phyloP scores from a whole-genome alignment of 1,140 invertebrate species.

The Triops cancriformis region DNA sequence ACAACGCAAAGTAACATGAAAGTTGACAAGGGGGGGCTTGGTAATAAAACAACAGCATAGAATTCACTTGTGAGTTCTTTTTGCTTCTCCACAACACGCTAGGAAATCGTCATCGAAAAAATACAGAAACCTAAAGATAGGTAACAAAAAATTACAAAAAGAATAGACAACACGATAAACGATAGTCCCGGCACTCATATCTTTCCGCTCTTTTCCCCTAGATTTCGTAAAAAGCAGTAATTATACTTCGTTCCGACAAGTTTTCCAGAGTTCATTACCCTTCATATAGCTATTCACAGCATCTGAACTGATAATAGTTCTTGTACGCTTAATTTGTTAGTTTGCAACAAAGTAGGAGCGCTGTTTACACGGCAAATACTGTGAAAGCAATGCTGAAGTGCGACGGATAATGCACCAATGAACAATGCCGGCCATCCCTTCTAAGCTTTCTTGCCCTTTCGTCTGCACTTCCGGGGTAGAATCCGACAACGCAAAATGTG shows the following conservation, averaged over 20 bases:
- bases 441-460: conserved; percentile 74
- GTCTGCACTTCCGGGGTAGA: conserved; percentile 71
- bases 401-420: conserved; percentile 95
- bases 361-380: conserved; percentile 97
- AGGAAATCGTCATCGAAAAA: too few species aligned
- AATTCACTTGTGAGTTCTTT: too few species aligned
- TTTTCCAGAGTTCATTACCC: conserved; percentile 34
- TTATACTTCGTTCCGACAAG: neutral
- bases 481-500: conserved; percentile 82
- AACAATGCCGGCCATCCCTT: conserved; percentile 78
- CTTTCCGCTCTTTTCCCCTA: conserved; percentile 38
- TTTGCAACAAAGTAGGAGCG: conserved; percentile 90
- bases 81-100: too few species aligned
- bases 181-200: conserved; percentile 66
- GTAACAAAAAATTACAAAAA: too few species aligned
- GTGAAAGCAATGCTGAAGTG: conserved; percentile 87
- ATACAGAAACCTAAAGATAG: too few species aligned
- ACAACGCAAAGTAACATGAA: too few species aligned
- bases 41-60: too few species aligned
- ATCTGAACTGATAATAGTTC: conserved; percentile 80
- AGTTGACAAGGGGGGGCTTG: too few species aligned
- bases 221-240: neutral
- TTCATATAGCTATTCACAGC: conserved; percentile 45
- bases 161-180: too few species aligned
- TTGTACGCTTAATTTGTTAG: conserved; percentile 71